These are phyloP conservation scores for Oreortyx pictus DNA, from an alignment of 2,797 vertebrate species.

Conservation along the genomic window DNA sequence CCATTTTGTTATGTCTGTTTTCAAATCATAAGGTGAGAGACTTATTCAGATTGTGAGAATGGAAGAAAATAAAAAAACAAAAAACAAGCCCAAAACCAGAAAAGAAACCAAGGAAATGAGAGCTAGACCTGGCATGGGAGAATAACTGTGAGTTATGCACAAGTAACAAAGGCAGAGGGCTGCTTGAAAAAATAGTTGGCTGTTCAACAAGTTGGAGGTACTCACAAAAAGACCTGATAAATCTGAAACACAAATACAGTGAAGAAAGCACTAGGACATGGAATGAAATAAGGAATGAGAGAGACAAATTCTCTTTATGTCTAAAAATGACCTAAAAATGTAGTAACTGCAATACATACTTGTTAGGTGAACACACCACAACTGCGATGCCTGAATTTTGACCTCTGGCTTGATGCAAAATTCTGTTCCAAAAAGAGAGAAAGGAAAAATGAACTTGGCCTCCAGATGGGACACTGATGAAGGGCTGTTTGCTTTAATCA, in stretches of 20 bases:
- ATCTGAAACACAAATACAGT: slow-evolving; percentile 42
- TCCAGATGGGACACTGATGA: not conserved
- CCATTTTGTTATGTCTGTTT: not conserved
- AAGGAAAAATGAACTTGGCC: not conserved
- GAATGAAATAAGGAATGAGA: not conserved
- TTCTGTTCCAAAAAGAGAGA: not conserved
- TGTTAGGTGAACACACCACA: not conserved
- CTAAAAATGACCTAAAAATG: not conserved
- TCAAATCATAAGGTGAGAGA: not conserved
- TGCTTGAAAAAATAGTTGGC: not conserved
- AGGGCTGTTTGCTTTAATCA: slow-evolving; percentile 12
- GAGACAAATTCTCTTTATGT: not conserved
- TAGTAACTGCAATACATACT: not conserved
- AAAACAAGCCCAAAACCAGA: not conserved
- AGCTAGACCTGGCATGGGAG: slow-evolving; percentile 1
- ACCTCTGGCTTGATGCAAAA: slow-evolving; percentile 4
- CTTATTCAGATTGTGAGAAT: not conserved
- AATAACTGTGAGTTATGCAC: slow-evolving; percentile 19
- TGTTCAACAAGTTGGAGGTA: not conserved
- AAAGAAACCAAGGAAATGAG: slow-evolving; percentile 26
- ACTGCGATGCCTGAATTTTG: not conserved
- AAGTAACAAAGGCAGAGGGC: slow-evolving; percentile 5
- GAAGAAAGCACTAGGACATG: slow-evolving; percentile 28
- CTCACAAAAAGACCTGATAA: slow-evolving; percentile 15
- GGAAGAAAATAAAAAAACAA: not conserved